These are phyloP conservation scores for Brachynemurus nebulosus DNA, from an alignment of 2,888 invertebrate genomes.

Conservation along the genomic window DNA sequence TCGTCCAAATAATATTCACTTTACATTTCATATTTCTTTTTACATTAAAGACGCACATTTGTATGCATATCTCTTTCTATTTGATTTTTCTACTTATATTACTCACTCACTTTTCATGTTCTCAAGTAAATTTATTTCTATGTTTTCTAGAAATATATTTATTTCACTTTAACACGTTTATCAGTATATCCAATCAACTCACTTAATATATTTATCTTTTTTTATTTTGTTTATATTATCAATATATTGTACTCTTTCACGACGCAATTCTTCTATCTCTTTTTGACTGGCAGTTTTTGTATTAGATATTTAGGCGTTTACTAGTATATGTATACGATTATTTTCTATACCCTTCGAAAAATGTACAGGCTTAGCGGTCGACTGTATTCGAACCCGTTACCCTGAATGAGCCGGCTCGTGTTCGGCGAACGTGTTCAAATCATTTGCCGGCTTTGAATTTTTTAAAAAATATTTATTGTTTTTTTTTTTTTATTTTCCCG, in stretches of 20 bases:
- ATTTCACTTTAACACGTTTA: background rate
- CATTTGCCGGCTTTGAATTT: conserved; percentile 7
- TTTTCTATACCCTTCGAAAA: conserved; percentile 5
- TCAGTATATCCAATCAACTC: background rate
- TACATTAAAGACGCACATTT: background rate
- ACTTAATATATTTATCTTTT: background rate
- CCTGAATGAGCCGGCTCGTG: conserved; percentile 6
- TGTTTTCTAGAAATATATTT: too few relatives aligned
- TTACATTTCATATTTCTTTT: too few relatives aligned
- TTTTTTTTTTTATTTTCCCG: background rate
- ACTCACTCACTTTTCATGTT: background rate
- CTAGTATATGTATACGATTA: background rate
- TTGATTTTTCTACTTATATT: conserved; percentile 3
- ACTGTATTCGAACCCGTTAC: conserved; percentile 6
- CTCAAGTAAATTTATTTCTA: background rate
- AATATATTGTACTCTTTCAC: background rate
- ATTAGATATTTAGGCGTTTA: conserved; percentile 1
- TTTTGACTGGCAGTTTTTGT: conserved; percentile 3
- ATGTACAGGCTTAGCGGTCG: conserved; percentile 2
- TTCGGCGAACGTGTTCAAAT: conserved; percentile 4
- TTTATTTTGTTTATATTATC: background rate
- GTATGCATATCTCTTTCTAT: conserved; percentile 2
- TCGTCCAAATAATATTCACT: too few relatives aligned
- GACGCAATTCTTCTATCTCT: conserved; percentile 9
- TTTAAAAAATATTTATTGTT: conserved; percentile 2